Conservation (phyloP, 2,797 vertebrate genomes). For the Sarcophilus harrisii region DNA sequence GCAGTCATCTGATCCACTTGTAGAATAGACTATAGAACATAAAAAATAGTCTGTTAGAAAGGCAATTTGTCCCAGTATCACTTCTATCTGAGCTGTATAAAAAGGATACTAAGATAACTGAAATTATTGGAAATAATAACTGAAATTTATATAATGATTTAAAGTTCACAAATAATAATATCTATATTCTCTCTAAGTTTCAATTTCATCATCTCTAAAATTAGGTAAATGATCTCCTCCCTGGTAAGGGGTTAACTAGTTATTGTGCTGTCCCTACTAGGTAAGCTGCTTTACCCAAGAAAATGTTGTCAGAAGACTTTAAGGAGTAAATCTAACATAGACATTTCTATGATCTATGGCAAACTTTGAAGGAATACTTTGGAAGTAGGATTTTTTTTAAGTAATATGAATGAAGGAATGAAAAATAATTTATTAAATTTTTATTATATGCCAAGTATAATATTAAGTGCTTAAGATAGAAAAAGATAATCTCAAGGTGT, state of each 20-base stretch:
- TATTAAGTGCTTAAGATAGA: background rate
- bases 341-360: background rate
- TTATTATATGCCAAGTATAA: background rate
- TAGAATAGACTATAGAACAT: background rate
- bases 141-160: background rate
- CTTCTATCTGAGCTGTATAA: background rate
- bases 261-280: background rate
- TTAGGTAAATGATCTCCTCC: background rate
- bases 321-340: background rate
- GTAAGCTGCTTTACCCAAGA: background rate
- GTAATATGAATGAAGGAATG: background rate
- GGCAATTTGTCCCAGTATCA: background rate
- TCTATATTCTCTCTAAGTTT: background rate
- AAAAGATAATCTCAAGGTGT: background rate
- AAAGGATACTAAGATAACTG: background rate
- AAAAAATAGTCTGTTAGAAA: background rate
- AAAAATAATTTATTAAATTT: background rate
- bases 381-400: background rate
- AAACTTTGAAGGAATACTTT: background rate
- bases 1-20: background rate
- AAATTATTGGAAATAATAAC: too few relatives aligned
- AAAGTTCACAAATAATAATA: background rate
- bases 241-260: background rate
- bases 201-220: background rate
- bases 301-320: background rate